phyloP scores from a whole-genome alignment of 2,113 vertebrate species.

The Macquaria australasica region DNA sequence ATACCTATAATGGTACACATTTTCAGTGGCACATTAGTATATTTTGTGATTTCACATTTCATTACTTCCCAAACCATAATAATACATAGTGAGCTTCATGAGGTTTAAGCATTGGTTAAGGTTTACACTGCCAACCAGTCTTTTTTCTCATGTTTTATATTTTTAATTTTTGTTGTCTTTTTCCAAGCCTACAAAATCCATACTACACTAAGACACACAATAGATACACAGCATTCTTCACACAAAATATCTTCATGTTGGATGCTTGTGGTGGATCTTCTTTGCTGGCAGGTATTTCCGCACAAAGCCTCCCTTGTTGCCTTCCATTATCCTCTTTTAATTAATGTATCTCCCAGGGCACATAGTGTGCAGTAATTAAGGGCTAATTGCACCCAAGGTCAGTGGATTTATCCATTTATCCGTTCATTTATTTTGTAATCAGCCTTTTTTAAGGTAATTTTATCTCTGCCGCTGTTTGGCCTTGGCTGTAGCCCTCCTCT shows the following conservation, averaged over 20 bases:
- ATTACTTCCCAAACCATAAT: conserved; percentile 62
- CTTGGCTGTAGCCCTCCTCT: neutral
- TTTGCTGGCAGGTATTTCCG: conserved; percentile 54
- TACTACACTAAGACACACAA: neutral
- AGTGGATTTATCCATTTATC: conserved; percentile 61
- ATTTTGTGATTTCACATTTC: conserved; percentile 66
- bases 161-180: neutral
- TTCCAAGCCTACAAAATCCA: neutral
- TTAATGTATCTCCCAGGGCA: conserved; percentile 65
- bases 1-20: conserved; percentile 41
- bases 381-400: conserved; percentile 71
- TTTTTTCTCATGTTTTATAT: neutral
- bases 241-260: neutral
- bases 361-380: conserved; percentile 65
- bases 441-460: conserved; percentile 37
- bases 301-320: conserved; percentile 43
- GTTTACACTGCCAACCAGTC: neutral
- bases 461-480: conserved; percentile 19
- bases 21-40: conserved; percentile 34
- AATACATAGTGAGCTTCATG: conserved; percentile 40
- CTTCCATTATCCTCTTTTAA: conserved; percentile 62
- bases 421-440: conserved; percentile 62
- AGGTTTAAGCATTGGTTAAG: conserved; percentile 17
- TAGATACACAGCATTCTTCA: neutral
- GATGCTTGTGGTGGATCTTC: conserved; percentile 18